These are phyloP conservation scores for Sorex araneus DNA, from an alignment of 2,113 vertebrate genomes.

Conservation along the genomic window DNA sequence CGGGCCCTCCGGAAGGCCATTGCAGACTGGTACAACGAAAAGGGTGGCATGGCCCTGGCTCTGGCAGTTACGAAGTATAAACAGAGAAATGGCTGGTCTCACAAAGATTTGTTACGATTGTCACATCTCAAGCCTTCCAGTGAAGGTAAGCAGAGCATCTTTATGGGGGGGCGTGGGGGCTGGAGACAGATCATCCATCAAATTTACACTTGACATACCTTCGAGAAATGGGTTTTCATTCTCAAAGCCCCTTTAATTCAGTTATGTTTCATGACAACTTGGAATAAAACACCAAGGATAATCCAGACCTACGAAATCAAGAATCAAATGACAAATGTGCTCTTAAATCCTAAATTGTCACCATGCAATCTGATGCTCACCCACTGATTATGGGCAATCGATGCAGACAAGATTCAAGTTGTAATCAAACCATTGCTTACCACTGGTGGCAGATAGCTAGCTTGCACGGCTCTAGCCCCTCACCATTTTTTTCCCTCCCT, in stretches of 20 bases:
- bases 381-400: neutral
- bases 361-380: neutral
- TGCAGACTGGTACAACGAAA: slow-evolving; percentile 96
- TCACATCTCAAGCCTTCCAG: slow-evolving; percentile 96
- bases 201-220: neutral
- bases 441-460: neutral
- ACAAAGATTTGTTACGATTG: slow-evolving; percentile 96
- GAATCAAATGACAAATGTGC: neutral
- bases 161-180: neutral
- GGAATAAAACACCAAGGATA: slow-evolving; percentile 13
- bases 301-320: neutral
- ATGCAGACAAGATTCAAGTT: neutral
- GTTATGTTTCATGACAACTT: slow-evolving; percentile 16
- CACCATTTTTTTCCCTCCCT: neutral
- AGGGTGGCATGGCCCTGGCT: slow-evolving; percentile 93
- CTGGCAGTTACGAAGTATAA: slow-evolving; percentile 95
- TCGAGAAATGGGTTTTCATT: slow-evolving; percentile 56
- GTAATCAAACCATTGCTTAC: neutral
- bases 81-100: slow-evolving; percentile 96
- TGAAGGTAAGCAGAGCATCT: slow-evolving; percentile 90
- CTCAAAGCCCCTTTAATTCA: slow-evolving; percentile 20
- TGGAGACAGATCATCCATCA: neutral
- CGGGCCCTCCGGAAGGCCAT: slow-evolving; percentile 95
- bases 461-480: neutral
- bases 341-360: slow-evolving; percentile 22